Percentiles rank a stretch among this genome's conserved stretches.
phyloP scores from a whole-genome alignment of 2,113 vertebrate genomes.

The Papio anubis region DNA sequence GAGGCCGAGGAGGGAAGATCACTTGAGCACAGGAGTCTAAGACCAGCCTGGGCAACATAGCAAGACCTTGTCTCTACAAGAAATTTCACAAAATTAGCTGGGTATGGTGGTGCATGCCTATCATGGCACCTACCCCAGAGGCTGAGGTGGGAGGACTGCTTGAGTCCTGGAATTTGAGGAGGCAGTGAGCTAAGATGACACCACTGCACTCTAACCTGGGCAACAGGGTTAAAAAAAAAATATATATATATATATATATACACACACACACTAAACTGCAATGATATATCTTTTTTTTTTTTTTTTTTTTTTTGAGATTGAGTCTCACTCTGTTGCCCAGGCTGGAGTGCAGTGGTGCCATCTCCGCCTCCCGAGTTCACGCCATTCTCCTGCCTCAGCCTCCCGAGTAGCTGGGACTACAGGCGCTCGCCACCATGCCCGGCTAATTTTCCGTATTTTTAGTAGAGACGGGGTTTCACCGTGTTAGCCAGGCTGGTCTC shows the following conservation, averaged over 20 bases:
- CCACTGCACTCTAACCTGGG: background rate
- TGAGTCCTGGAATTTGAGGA: background rate
- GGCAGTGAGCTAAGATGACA: background rate
- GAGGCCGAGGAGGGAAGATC: too few relatives aligned
- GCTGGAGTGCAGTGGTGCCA: too few relatives aligned
- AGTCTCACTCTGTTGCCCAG: too few relatives aligned
- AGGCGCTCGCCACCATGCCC: background rate
- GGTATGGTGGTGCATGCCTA: background rate
- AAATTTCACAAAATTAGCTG: background rate
- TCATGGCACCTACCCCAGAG: background rate
- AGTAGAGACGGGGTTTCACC: background rate
- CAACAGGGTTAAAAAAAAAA: background rate
- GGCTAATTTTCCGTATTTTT: background rate
- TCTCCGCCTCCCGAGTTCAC: too few relatives aligned
- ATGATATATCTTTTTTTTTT: too few relatives aligned
- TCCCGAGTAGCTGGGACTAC: background rate
- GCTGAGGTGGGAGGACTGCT: background rate
- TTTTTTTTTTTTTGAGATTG: too few relatives aligned
- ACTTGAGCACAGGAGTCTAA: background rate
- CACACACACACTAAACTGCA: background rate
- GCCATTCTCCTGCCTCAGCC: background rate
- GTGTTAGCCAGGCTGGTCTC: background rate
- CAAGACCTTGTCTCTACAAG: background rate
- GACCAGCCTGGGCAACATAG: background rate
- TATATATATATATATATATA: too few relatives aligned